Evolutionary conservation across 1,140 invertebrate genomes (phyloP).

Genomic region (Ceratina australensis): DNA sequence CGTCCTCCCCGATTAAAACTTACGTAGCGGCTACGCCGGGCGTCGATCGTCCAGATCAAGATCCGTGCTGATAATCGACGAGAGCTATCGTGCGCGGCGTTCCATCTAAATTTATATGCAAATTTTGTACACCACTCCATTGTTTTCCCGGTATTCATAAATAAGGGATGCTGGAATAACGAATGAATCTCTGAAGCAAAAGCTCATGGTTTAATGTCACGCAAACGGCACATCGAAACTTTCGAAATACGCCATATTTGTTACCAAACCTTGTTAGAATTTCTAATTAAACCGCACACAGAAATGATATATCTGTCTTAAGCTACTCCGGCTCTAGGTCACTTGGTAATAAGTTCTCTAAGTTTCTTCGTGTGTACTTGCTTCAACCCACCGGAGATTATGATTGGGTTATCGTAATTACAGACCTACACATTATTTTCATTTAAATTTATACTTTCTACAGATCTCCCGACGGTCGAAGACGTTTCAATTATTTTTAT

Average conservation of each 20-base stretch:
- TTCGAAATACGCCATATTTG: constrained; percentile 42
- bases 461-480: neutral
- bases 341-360: constrained; percentile 51
- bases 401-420: constrained; percentile 42
- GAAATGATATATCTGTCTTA: constrained; percentile 55
- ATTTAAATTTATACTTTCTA: neutral
- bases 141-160: constrained; percentile 49
- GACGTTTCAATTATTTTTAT: neutral
- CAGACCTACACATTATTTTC: constrained; percentile 9
- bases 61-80: constrained; percentile 30
- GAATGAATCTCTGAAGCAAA: constrained; percentile 15
- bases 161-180: constrained; percentile 34
- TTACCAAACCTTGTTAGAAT: constrained; percentile 48
- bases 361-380: constrained; percentile 50
- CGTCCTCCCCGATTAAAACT: constrained; percentile 31
- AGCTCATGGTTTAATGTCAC: constrained; percentile 29
- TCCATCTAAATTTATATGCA: constrained; percentile 28
- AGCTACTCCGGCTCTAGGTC: constrained; percentile 38
- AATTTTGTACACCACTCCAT: constrained; percentile 14
- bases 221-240: constrained; percentile 38
- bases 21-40: neutral
- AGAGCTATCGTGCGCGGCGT: neutral
- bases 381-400: constrained; percentile 35
- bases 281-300: constrained; percentile 57
- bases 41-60: neutral